Evolutionary conservation across 2,888 invertebrate species (phyloP), one percentile per base, ranked within the genome.

Genomic region (Pollenia griseotomentosa): DNA sequence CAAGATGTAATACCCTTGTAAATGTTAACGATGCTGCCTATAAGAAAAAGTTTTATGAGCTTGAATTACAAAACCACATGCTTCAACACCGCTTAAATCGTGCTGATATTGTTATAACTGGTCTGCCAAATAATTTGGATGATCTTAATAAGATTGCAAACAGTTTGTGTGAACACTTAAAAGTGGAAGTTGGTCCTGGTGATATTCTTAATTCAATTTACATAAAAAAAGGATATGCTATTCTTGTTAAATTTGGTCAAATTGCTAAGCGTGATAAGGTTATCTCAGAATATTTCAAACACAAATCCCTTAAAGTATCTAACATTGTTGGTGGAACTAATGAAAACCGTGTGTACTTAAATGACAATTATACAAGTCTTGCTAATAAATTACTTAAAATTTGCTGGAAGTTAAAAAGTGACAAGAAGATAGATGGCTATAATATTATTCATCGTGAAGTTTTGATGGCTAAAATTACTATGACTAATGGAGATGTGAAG

Each of bases 121-220:
- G 73, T 6, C 59, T 73, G 11, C 14, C 57, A 7, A 23, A 57
- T 44, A 44, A 73, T n/a, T 16, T 73, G 3, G 19, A 19, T 12
- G 14, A 73, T 4, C 46, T 57, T 1, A 46, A 11, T 0, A 7
- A 42, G 2, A 6, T 11, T 10, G 14, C 16, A 12, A 23, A 7
- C 8, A 5, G 8, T 16, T 19, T 73, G 19, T 59, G 73, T 57
- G 10, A n/a, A 14, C 40, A 61, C 40, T 23, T 51, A 0, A 33
- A 61, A n/a, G 61, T 74, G 9, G 33, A 61, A 0, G 9, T 74
- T 23, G 33, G 2, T 48, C 23, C 48, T 44, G 61, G 44, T 33
- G 74, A 74, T 33, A 51, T 74, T n/a, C 12, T n/a, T 5, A 74
- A 61, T 61, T n/a, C 48, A 40, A 12, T 74, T 48, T 74, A 74